A percentile compares a stretch with the other conserved stretches of the same genome.
These are phyloP conservation scores for Ischnus inquisitorius DNA, from an alignment of 2,888 invertebrate species.

Conservation along the genomic window DNA sequence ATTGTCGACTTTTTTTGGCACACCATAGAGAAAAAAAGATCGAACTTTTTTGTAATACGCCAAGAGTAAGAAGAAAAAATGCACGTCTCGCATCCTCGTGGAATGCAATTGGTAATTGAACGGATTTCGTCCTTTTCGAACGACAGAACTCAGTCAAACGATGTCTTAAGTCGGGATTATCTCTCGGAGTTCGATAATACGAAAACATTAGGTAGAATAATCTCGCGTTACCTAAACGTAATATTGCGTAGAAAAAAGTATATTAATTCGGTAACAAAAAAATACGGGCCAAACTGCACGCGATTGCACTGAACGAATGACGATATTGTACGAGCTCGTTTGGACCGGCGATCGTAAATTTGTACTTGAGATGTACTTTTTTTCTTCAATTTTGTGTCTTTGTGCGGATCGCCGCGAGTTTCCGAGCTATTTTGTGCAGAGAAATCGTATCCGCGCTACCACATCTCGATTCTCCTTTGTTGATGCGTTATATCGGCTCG, in stretches of 20 bases:
- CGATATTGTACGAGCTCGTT: constrained; percentile 32
- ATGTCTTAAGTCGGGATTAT: constrained; percentile 32
- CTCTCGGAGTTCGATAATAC: constrained; percentile 1
- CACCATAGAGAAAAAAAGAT: constrained; percentile 43
- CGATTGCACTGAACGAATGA: constrained; percentile 41
- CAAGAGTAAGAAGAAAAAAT: constrained; percentile 32
- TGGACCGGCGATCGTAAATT: constrained; percentile 35
- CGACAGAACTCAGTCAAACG: constrained; percentile 29
- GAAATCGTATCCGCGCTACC: background rate
- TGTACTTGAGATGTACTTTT: constrained; percentile 53
- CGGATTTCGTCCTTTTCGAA: constrained; percentile 7
- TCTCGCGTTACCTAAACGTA: constrained; percentile 47
- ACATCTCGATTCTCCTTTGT: background rate
- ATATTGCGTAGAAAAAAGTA: constrained; percentile 38
- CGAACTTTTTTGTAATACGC: constrained; percentile 30
- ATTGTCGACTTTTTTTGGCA: constrained; percentile 61
- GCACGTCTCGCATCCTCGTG: constrained; percentile 14
- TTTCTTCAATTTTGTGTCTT: constrained; percentile 21
- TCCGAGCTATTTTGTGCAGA: background rate
- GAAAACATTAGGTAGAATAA: constrained; percentile 35
- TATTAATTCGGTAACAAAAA: constrained; percentile 13
- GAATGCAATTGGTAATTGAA: constrained; percentile 10
- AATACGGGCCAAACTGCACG: constrained; percentile 21
- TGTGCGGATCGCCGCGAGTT: background rate
- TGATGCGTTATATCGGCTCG: background rate